A percentile compares a stretch with the other conserved stretches of the same genome.
phyloP scores from a whole-genome alignment of 2,113 vertebrate species.

The Myrmecobius fasciatus region DNA sequence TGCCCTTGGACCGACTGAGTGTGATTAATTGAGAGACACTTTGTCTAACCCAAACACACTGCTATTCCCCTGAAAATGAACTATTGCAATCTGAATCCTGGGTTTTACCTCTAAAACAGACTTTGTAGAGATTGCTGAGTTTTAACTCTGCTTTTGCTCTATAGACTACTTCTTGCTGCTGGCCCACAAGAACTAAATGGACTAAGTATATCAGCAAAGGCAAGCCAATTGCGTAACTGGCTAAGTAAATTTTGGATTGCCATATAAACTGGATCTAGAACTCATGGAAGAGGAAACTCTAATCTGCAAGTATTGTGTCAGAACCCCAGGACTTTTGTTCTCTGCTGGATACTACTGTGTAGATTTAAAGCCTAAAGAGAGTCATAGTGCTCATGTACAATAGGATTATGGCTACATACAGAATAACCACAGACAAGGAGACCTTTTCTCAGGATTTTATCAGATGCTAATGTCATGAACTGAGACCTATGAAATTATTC shows the following conservation, averaged over 20 bases:
- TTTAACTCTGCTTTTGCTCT: not conserved
- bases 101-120: not conserved
- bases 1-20: not conserved
- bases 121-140: not conserved
- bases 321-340: not conserved
- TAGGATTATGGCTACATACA: not conserved
- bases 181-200: not conserved
- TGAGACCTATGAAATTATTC: not conserved
- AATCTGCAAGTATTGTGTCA: not conserved
- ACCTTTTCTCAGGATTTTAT: not conserved
- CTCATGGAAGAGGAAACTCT: not conserved
- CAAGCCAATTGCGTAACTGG: not conserved
- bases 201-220: not conserved
- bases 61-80: not conserved
- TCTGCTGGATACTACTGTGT: not conserved
- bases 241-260: not conserved
- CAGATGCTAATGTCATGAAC: not conserved
- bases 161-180: too few relatives aligned
- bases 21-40: not conserved
- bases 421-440: not conserved
- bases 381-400: not conserved
- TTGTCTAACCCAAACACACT: not conserved
- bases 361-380: not conserved
- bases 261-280: not conserved
- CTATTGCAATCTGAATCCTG: not conserved